These are phyloP conservation scores for Pristionchus arcanus DNA, from an alignment of 2,888 invertebrate genomes.

Conservation along the genomic window DNA sequence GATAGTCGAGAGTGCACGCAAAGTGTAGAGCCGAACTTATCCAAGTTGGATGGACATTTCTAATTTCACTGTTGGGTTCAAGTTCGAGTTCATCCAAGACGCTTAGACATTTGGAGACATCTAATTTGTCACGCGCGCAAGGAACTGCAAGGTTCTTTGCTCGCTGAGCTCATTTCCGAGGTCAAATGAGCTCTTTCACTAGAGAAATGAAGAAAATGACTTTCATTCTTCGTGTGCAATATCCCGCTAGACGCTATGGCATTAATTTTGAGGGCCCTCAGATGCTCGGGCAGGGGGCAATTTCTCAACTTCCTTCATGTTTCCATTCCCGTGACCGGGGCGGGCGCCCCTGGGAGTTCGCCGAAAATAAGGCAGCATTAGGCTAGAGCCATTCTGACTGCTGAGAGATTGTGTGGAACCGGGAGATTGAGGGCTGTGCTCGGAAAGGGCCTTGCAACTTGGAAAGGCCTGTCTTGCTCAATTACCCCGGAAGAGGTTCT, in stretches of 20 bases:
- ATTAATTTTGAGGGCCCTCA: neutral
- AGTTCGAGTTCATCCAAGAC: neutral
- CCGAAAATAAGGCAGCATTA: neutral
- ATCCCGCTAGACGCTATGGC: neutral
- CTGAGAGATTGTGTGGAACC: neutral
- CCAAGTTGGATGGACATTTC: neutral
- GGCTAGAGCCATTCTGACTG: neutral
- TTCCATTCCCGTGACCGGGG: neutral
- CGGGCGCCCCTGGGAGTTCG: neutral
- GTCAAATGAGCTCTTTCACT: too few species aligned
- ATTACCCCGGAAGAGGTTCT: neutral
- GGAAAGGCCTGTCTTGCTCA: neutral
- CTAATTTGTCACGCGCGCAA: neutral
- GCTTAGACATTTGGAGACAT: neutral
- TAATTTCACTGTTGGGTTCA: neutral
- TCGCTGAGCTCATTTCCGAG: neutral
- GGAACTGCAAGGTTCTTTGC: neutral
- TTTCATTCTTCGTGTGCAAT: neutral
- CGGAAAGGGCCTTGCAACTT: neutral
- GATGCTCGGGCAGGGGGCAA: neutral
- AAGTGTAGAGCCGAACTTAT: neutral
- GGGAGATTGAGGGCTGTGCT: neutral
- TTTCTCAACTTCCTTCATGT: conserved; percentile 21
- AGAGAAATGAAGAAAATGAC: too few species aligned
- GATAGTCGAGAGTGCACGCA: neutral